Percentiles rank a stretch among this genome's conserved stretches.
phyloP scores from a whole-genome alignment of 2,888 invertebrate species.

The Cataglyphis rosenhaueri region DNA sequence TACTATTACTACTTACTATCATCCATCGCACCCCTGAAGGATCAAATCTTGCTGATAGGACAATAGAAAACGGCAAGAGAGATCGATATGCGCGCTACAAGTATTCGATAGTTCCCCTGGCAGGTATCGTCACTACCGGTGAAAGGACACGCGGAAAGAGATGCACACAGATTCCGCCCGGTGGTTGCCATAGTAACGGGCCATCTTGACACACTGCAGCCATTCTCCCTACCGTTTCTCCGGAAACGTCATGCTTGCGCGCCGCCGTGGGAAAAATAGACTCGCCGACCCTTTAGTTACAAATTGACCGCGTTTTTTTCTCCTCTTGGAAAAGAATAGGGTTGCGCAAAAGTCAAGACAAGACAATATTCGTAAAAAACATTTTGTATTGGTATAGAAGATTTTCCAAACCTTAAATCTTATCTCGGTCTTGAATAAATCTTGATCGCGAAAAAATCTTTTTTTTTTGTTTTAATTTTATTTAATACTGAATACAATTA shows the following conservation, averaged over 20 bases:
- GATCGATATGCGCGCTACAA: constrained; percentile 42
- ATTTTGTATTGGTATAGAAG: too few species aligned
- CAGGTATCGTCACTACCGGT: constrained; percentile 39
- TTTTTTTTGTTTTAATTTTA: too few species aligned
- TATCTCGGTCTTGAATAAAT: too few species aligned
- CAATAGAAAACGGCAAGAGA: neutral
- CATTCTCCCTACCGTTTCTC: constrained; percentile 54
- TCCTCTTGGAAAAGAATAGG: neutral
- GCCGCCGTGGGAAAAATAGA: constrained; percentile 40
- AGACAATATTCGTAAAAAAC: too few species aligned
- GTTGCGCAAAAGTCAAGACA: too few species aligned
- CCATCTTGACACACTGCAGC: constrained; percentile 82
- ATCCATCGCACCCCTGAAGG: neutral
- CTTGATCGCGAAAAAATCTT: too few species aligned
- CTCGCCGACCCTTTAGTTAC: neutral
- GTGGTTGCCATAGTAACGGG: constrained; percentile 82
- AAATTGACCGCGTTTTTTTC: neutral
- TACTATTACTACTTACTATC: neutral
- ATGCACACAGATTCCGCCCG: constrained; percentile 59
- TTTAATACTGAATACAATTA: too few species aligned
- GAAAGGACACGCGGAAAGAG: constrained; percentile 66
- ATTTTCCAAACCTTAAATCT: too few species aligned
- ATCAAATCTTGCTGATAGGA: constrained; percentile 25
- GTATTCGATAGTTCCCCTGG: constrained; percentile 17
- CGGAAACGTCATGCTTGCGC: constrained; percentile 57